These are phyloP conservation scores for Upupa epops DNA, from an alignment of 2,113 vertebrate species.

Conservation along the genomic window DNA sequence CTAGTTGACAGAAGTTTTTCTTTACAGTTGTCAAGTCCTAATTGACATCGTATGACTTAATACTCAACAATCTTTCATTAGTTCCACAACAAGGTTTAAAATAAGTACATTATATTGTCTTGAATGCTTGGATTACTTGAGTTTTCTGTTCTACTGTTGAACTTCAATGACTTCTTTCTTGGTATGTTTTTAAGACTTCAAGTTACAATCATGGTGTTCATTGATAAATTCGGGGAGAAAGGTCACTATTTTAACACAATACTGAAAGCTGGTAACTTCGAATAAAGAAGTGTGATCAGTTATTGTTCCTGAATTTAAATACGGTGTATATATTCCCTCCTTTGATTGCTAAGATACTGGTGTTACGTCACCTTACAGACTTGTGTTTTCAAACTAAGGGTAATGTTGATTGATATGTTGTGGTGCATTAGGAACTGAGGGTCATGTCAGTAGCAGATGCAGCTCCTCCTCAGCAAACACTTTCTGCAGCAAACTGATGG, in stretches of 20 bases:
- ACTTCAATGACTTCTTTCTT: not conserved
- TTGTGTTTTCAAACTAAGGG: not conserved
- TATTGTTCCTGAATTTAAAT: not conserved
- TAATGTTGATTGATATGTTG: not conserved
- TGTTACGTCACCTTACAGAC: not conserved
- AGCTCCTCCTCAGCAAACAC: not conserved
- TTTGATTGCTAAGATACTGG: not conserved
- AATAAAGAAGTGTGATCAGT: not conserved
- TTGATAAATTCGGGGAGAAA: not conserved
- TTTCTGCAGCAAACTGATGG: not conserved
- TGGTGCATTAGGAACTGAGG: not conserved
- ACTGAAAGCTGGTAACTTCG: not conserved
- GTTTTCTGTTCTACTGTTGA: not conserved
- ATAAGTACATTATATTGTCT: not conserved
- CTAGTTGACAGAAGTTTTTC: not conserved
- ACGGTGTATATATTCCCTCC: not conserved
- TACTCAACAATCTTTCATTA: not conserved
- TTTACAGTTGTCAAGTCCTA: constrained; percentile 30
- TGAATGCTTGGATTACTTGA: not conserved
- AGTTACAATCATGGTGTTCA: not conserved
- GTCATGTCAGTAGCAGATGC: not conserved
- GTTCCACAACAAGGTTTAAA: not conserved
- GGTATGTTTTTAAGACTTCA: not conserved
- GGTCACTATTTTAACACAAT: rapidly evolving
- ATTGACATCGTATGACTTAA: not conserved